phyloP scores from a whole-genome alignment of 2,113 vertebrate species.

The Typhlomys cinereus region DNA sequence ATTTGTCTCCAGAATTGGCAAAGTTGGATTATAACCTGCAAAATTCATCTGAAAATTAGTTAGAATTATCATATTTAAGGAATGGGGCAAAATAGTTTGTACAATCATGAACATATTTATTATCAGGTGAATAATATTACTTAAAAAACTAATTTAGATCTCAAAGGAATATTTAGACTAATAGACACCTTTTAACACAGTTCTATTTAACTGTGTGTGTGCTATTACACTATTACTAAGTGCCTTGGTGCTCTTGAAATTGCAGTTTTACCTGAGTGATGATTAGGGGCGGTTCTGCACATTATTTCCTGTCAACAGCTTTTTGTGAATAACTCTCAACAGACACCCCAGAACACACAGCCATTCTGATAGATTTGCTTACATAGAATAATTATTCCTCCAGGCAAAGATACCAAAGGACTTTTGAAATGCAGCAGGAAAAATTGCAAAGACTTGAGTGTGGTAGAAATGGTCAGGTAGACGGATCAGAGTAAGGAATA shows the following conservation, averaged over 20 bases:
- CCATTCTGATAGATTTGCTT: constrained; percentile 10
- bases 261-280: constrained; percentile 18
- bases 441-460: neutral
- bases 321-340: constrained; percentile 28
- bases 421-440: neutral
- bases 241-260: neutral
- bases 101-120: constrained; percentile 10
- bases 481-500: neutral
- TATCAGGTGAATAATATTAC: neutral
- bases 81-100: neutral
- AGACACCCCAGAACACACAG: neutral
- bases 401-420: neutral
- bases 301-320: constrained; percentile 51
- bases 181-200: neutral
- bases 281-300: neutral
- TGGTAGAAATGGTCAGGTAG: neutral
- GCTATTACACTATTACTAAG: neutral
- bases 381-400: constrained; percentile 1
- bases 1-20: neutral
- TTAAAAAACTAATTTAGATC: constrained; percentile 27
- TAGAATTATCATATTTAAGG: constrained; percentile 15
- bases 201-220: neutral
- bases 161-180: neutral
- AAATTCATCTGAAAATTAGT: neutral
- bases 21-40: neutral